Percentiles rank a stretch among this genome's conserved stretches.
Evolutionary conservation across 2,113 vertebrate genomes (phyloP).

Genomic region (Pavo muticus): DNA sequence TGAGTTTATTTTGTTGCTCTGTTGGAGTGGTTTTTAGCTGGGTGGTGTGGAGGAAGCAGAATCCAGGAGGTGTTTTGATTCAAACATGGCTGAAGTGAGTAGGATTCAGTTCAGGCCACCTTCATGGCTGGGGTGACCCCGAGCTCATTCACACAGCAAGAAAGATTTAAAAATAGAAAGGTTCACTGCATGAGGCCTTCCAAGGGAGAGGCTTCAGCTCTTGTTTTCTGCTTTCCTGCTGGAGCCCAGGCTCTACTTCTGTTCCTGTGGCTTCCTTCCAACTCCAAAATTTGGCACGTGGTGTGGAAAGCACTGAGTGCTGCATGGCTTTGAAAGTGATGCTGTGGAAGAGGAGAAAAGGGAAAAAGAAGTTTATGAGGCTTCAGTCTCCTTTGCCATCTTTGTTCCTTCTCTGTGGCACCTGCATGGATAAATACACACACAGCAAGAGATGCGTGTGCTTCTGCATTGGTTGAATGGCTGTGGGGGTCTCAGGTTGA

Average conservation of each 20-base stretch:
- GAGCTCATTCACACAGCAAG: neutral
- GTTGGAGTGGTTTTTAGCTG: neutral
- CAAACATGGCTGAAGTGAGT: neutral
- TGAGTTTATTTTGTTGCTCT: neutral
- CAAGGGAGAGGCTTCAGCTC: neutral
- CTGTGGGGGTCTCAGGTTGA: neutral
- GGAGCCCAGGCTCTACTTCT: neutral
- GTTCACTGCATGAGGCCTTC: neutral
- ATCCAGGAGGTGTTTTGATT: neutral
- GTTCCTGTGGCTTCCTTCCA: slow-evolving; percentile 30
- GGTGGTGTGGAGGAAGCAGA: neutral
- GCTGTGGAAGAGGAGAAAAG: neutral
- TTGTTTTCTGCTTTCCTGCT: neutral
- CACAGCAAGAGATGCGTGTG: accelerated
- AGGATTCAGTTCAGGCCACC: neutral
- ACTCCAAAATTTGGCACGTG: neutral
- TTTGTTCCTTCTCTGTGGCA: neutral
- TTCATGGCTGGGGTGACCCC: neutral
- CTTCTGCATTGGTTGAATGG: neutral
- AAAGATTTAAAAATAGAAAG: slow-evolving; percentile 13
- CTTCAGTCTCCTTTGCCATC: neutral
- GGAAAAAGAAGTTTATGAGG: neutral
- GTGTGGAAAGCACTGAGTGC: neutral
- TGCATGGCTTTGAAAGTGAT: neutral
- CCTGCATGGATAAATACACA: accelerated